Evolutionary conservation across 2,113 vertebrate species (phyloP), one percentile per base, ranked within the genome.

Genomic region (Apus apus): DNA sequence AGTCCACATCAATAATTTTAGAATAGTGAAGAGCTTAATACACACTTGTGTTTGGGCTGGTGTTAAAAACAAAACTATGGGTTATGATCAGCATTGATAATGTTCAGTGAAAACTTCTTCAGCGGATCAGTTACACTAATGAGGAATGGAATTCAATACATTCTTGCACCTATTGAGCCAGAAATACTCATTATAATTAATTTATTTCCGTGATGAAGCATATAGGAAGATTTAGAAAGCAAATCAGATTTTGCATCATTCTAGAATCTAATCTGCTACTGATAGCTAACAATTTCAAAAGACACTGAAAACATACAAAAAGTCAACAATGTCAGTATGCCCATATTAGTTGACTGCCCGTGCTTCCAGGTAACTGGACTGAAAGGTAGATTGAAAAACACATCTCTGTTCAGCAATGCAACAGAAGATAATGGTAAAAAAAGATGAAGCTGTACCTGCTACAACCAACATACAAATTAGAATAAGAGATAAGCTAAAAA

Each of bases 11-110:
- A 57, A 9, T 57, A 68, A 50, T n/a, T 82, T 57, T 53, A 43
- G 40, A 72, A 85, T 50, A n/a, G 13, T 45, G 50, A 2, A 4
- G 45, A 78, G 43, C 38, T 45, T 62, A 65, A 86, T 13, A 53
- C 9, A 51, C 20, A 13, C 4, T 74, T 34, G 6, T 48, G 11
- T 36, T 72, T 87, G 34, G 40, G 60, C 12, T 0, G 0, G 29
- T 61, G 5, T 73, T 85, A 67, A 65, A 85, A 68, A 5, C 21
- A 75, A 64, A 82, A 53, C 15, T 57, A 60, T 36, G 67, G 36
- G 64, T 72, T 54, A 38, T 1, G 3, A 57, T 54, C 30, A 38
- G 27, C 54, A 88, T 4, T 62, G 30, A 30, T 20, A 58, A 61
- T 21, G 22, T 19, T 94, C n/a, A 94, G 66, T 18, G 30, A 54